A percentile compares a stretch with the other conserved stretches of the same genome.
These are phyloP conservation scores for Podarcis lilfordi DNA, from an alignment of 2,797 vertebrate genomes.

Conservation along the genomic window DNA sequence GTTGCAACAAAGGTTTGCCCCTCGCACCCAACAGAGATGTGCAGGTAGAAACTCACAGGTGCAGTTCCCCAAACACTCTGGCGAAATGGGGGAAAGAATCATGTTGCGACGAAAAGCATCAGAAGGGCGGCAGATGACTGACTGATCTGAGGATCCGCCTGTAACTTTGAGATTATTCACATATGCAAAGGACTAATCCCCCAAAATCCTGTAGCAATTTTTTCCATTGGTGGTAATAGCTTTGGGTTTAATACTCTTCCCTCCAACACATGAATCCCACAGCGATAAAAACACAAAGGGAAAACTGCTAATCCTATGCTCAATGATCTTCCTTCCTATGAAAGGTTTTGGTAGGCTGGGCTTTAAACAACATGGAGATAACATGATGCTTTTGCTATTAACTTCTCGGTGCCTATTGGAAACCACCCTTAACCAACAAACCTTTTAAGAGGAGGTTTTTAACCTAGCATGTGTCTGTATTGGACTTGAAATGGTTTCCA, in stretches of 20 bases:
- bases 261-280: not conserved
- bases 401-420: not conserved
- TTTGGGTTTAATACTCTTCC: not conserved
- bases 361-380: not conserved
- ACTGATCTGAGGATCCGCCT: not conserved
- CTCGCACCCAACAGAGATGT: not conserved
- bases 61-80: not conserved
- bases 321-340: not conserved
- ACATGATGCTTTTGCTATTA: not conserved
- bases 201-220: not conserved
- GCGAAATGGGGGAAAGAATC: not conserved
- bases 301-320: not conserved
- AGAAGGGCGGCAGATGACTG: not conserved
- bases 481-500: too few species aligned
- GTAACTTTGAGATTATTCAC: not conserved
- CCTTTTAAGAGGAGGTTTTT: too few species aligned
- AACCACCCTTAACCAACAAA: too few species aligned
- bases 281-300: not conserved
- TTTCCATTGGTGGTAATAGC: not conserved
- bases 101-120: not conserved
- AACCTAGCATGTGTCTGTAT: too few species aligned
- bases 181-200: too few species aligned
- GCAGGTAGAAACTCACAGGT: not conserved
- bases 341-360: not conserved
- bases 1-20: not conserved